A percentile compares a stretch with the other conserved stretches of the same genome.
phyloP scores from a whole-genome alignment of 1,140 invertebrate genomes.

The Hormaphis cornu region DNA sequence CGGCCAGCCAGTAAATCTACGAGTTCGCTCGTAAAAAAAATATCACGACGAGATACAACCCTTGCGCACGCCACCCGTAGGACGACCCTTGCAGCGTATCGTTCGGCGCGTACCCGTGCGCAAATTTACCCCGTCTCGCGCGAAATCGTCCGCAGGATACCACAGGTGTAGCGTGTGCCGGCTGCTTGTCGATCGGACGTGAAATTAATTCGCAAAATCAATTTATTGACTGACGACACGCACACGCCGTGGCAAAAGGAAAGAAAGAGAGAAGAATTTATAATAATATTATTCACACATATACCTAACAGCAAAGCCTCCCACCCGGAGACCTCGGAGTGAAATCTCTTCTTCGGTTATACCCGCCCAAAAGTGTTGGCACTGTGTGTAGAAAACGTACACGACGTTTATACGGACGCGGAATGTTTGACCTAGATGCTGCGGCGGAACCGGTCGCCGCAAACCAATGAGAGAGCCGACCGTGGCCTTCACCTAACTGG shows the following conservation, averaged over 20 bases:
- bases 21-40: no score
- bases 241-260: not conserved
- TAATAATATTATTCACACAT: no score
- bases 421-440: slow-evolving; percentile 31
- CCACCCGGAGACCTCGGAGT: not conserved
- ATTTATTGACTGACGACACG: not conserved
- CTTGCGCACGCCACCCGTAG: no score
- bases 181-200: not conserved
- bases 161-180: no score
- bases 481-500: slow-evolving; percentile 32
- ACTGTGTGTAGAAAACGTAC: no score
- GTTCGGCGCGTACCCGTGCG: no score
- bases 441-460: slow-evolving; percentile 22
- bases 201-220: not conserved
- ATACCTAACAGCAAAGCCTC: no score
- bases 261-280: slow-evolving; percentile 5
- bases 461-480: slow-evolving; percentile 29
- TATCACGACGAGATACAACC: no score
- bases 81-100: no score
- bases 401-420: not conserved
- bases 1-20: no score
- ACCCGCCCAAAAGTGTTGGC: no score
- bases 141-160: not conserved
- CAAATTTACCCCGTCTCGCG: no score
- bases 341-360: slow-evolving; percentile 22